Conservation (phyloP, 2,888 invertebrate species). For the Amblyteles armatorius region DNA sequence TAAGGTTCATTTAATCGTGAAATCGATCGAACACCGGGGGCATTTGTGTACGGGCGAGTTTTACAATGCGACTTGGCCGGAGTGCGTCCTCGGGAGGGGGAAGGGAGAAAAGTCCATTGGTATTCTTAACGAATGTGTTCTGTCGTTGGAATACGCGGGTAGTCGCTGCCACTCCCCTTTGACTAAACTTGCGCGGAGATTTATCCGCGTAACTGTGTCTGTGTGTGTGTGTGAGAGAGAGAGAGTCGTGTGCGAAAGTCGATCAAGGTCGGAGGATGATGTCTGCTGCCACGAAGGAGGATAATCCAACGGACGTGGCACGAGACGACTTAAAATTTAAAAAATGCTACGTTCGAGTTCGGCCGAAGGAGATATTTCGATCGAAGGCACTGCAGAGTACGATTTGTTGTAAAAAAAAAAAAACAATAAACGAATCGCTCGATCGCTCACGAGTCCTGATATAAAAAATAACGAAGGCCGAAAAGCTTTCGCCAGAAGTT, state of each 20-base stretch:
- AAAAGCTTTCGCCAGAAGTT: not conserved
- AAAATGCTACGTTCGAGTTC: slow-evolving; percentile 25
- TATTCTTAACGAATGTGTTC: slow-evolving; percentile 46
- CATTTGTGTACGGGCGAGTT: slow-evolving; percentile 41
- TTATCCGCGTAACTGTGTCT: not conserved
- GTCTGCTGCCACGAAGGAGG: not conserved
- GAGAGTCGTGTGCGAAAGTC: slow-evolving; percentile 7
- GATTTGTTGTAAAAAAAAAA: slow-evolving; percentile 25
- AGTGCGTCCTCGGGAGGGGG: not conserved
- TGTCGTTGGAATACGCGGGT: slow-evolving; percentile 19
- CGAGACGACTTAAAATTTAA: slow-evolving; percentile 6
- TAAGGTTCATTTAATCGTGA: slow-evolving; percentile 35
- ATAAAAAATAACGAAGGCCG: not conserved
- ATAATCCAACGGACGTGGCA: slow-evolving; percentile 10
- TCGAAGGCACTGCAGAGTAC: slow-evolving; percentile 71
- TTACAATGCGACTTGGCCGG: slow-evolving; percentile 12
- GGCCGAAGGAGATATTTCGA: slow-evolving; percentile 47
- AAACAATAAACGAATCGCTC: slow-evolving; percentile 7
- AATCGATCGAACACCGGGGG: slow-evolving; percentile 62
- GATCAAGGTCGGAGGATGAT: slow-evolving; percentile 9
- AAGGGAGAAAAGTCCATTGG: slow-evolving; percentile 33
- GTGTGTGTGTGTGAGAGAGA: not conserved
- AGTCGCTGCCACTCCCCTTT: slow-evolving; percentile 12
- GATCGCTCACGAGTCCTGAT: not conserved
- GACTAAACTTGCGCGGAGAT: slow-evolving; percentile 7